Evolutionary conservation across 2,888 invertebrate genomes (phyloP).

Genomic region (Timema podura): DNA sequence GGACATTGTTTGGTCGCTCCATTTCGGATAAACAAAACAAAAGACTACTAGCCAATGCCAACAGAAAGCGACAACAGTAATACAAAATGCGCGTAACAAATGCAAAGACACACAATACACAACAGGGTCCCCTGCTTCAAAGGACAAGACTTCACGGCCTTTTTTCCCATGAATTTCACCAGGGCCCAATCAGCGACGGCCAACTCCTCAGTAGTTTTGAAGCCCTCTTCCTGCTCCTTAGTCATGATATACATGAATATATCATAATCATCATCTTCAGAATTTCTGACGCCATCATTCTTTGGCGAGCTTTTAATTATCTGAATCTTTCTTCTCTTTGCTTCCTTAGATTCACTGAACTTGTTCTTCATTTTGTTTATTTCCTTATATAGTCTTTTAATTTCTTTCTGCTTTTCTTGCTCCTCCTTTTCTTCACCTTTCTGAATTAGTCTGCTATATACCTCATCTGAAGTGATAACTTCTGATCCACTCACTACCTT

Average conservation of each 20-base stretch:
- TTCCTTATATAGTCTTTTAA: neutral
- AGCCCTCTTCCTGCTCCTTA: neutral
- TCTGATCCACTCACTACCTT: no score
- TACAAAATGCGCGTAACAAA: no score
- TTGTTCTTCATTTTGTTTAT: no score
- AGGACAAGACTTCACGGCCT: neutral
- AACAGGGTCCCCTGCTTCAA: no score
- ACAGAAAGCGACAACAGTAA: no score
- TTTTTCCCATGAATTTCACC: neutral
- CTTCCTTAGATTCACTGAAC: no score
- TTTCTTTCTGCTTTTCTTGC: neutral
- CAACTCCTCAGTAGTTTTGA: neutral
- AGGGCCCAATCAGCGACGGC: neutral
- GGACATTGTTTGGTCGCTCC: no score
- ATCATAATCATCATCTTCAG: neutral
- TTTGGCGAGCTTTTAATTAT: neutral
- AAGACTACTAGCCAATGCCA: no score
- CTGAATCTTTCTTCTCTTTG: neutral
- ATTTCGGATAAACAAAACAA: no score
- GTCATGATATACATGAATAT: neutral
- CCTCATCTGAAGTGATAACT: slow-evolving; percentile 2
- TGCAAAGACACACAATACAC: no score
- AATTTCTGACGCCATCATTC: no score
- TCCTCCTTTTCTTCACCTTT: neutral
- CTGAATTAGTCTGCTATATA: neutral